A percentile compares a stretch with the other conserved stretches of the same genome.
phyloP scores from a whole-genome alignment of 2,888 invertebrate genomes.

The Melieria omissa region DNA sequence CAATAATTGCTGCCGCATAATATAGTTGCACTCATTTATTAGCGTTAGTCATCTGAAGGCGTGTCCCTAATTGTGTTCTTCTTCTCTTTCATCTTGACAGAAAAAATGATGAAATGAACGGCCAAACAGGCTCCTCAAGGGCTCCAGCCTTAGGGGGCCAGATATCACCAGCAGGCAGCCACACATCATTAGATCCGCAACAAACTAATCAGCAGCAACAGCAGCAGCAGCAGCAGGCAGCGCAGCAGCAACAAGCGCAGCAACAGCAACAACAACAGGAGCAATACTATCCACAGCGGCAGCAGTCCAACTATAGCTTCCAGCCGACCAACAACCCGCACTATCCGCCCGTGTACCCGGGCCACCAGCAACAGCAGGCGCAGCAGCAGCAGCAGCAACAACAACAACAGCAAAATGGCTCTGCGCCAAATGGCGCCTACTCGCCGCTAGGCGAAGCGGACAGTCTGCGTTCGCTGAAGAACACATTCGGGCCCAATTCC shows the following conservation, averaged over 20 bases:
- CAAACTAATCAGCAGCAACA: constrained; percentile 52
- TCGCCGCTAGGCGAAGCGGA: constrained; percentile 53
- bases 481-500: constrained; percentile 65
- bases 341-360: constrained; percentile 40
- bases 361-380: constrained; percentile 44
- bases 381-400: constrained; percentile 42
- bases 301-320: constrained; percentile 53
- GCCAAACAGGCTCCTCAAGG: constrained; percentile 68
- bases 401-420: constrained; percentile 40
- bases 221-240: constrained; percentile 50
- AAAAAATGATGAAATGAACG: constrained; percentile 68
- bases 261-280: constrained; percentile 54
- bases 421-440: constrained; percentile 24
- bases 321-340: constrained; percentile 44
- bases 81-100: constrained; percentile 49
- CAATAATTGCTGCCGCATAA: too few species aligned
- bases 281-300: constrained; percentile 48
- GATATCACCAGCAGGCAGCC: constrained; percentile 66
- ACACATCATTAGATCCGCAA: constrained; percentile 52
- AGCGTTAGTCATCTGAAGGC: too few species aligned
- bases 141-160: constrained; percentile 69
- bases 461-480: constrained; percentile 65
- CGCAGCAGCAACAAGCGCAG: constrained; percentile 54
- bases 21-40: too few species aligned
- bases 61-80: neutral